Evolutionary conservation across 30 jellyfish, hydroid and myxozoan species (phyloP), one percentile per base, ranked within the genome.

Genomic region (Hydra vulgaris): DNA sequence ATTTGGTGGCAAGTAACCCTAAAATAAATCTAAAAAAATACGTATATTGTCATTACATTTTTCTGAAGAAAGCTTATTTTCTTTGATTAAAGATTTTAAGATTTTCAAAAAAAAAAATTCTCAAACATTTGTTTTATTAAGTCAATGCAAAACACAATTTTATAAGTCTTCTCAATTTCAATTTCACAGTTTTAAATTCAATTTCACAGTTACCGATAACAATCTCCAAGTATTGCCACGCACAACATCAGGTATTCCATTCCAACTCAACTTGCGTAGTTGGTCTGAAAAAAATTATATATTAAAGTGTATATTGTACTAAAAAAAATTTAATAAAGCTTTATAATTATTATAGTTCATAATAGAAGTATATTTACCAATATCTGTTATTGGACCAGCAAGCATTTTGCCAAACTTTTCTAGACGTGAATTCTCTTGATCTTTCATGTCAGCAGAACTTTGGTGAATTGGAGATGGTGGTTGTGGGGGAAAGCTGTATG

Each of bases 1-100:
- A 66, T 89, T 84, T 54, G 99, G 96, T 18, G 96, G 99, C 0
- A 92, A 82, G 71, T 92, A 92, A 22, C 99, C 99, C 99, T 92
- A 82, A 18, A 72, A 76, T 0, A 24, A 71, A 21, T 8, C 70
- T 18, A 23, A 5, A 40, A 40, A 40, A 40, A n/a, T n/a, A n/a
- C n/a, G n/a, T 16, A 20, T 17, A 71, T 15, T 71, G 17, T 17
- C 19, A 71, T 17, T 71, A n/a, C n/a, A n/a, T n/a, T n/a, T n/a
- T n/a, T n/a, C n/a, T n/a, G n/a, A n/a, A n/a, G n/a, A n/a, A n/a
- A n/a, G n/a, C n/a, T n/a, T n/a, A n/a, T n/a, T n/a, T n/a, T n/a
- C n/a, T n/a, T n/a, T n/a, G n/a, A n/a, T n/a, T n/a, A n/a, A n/a
- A n/a, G n/a, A n/a, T n/a, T n/a, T n/a, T n/a, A n/a, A n/a, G n/a